A percentile compares a stretch with the other conserved stretches of the same genome.
These are phyloP conservation scores for Glyphotaelius pellucidus DNA, from an alignment of 2,888 invertebrate genomes.

Conservation along the genomic window DNA sequence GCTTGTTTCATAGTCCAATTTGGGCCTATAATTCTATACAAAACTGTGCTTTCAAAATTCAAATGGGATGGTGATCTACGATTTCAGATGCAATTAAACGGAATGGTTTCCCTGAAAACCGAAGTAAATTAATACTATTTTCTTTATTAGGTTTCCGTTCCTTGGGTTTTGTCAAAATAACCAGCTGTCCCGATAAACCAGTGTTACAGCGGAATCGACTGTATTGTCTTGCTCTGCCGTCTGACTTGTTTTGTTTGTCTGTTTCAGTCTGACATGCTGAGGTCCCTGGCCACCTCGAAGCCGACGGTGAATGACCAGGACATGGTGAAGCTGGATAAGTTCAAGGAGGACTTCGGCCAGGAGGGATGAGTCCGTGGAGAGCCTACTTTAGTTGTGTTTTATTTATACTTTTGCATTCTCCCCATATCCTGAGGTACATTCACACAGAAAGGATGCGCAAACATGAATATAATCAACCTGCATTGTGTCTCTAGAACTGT, in stretches of 20 bases:
- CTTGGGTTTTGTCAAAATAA: neutral
- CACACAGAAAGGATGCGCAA: neutral
- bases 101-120: too few relatives aligned
- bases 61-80: too few relatives aligned
- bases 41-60: too few relatives aligned
- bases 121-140: too few relatives aligned
- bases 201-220: neutral
- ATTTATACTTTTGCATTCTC: slow-evolving; percentile 44
- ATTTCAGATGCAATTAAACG: too few relatives aligned
- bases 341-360: slow-evolving; percentile 98
- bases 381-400: slow-evolving; percentile 12
- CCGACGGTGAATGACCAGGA: slow-evolving; percentile 99
- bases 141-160: too few relatives aligned
- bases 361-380: slow-evolving; percentile 82
- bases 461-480: neutral
- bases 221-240: neutral
- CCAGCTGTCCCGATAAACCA: neutral
- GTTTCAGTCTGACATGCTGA: slow-evolving; percentile 90
- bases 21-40: too few relatives aligned
- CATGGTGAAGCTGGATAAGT: slow-evolving; percentile 93
- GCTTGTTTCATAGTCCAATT: too few relatives aligned
- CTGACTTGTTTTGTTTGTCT: neutral
- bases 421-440: slow-evolving; percentile 13
- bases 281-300: slow-evolving; percentile 94
- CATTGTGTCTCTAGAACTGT: neutral